Base-by-base conservation (phyloP, 2,888 invertebrate species). In the Entomobrya multifasciata region DNA sequence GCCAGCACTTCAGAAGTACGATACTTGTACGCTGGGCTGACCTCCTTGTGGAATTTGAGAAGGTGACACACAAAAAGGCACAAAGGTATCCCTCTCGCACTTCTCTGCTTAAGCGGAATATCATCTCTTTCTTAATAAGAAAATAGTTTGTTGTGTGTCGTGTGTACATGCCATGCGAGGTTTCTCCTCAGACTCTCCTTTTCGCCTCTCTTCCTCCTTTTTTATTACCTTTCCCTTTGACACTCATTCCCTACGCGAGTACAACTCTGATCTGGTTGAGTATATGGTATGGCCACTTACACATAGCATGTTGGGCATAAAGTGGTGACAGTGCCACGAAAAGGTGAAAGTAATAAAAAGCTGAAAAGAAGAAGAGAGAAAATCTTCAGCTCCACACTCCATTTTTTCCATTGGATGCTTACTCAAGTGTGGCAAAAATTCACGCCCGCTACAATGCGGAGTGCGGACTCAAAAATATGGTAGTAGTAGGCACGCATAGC, bases 331-430 rank as follows among this genome's bases (percentile, higher is more conserved):
- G 13, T 15, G 49, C 49, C 49, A 49, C 8, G 13, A 13, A 49
- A 49, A 49, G 49, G 49, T 49, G 49, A 49, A 49, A 49, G 49
- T 49, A 49, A 49, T 49, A 49, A 49, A 49, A 49, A 44, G 44
- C 44, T 8, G 44, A 44, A 44, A 44, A 8, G 11, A 49, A n/a
- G 13, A 49, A 3, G 49, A 49, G 36, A 36, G 8, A 36, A 36
- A 36, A 36, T 36, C n/a, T n/a, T n/a, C n/a, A n/a, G 36, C 49
- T 13, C 2, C 49, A n/a, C 49, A 13, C 13, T 49, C n/a, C 49
- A 13, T 49, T 49, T 49, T 49, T 36, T 36, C 36, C 49, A 13
- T 49, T 49, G 49, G n/a, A 5, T 49, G 49, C 49, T n/a, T 49
- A 49, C 49, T 49, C 8, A 49, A 49, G 2, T 15, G 49, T 49